These are phyloP conservation scores for Picathartes gymnocephalus DNA, from an alignment of 2,113 vertebrate genomes.

Conservation along the genomic window DNA sequence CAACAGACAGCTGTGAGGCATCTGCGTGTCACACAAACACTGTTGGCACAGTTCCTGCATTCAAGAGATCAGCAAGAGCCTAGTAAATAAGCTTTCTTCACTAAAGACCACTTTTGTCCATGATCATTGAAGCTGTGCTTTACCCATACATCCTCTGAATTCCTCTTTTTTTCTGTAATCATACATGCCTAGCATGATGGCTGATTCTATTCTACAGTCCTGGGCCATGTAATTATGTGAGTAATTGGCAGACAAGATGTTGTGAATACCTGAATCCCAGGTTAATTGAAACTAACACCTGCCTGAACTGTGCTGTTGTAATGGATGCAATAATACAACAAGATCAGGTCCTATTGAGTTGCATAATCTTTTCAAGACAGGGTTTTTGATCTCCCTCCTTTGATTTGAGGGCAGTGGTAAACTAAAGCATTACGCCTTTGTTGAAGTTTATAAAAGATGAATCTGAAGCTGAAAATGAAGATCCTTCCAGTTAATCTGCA, in stretches of 20 bases:
- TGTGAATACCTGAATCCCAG: conserved; percentile 77
- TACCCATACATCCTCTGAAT: conserved; percentile 65
- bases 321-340: conserved; percentile 64
- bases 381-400: conserved; percentile 46
- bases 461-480: conserved; percentile 37
- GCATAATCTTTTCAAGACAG: conserved; percentile 69
- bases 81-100: conserved; percentile 43
- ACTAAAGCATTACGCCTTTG: conserved; percentile 17
- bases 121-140: conserved; percentile 64
- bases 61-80: conserved; percentile 49
- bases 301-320: conserved; percentile 65
- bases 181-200: conserved; percentile 73
- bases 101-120: conserved; percentile 61
- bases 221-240: conserved; percentile 71
- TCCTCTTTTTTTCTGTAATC: conserved; percentile 76
- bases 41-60: conserved; percentile 21
- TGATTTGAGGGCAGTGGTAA: conserved; percentile 8
- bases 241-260: conserved; percentile 75
- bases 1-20: conserved; percentile 50
- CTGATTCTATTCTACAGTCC: conserved; percentile 78
- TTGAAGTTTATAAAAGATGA: conserved; percentile 31
- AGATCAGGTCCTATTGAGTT: conserved; percentile 75
- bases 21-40: conserved; percentile 51
- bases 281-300: conserved; percentile 72
- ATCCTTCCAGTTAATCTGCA: neutral